Conservation (phyloP, 2,797 vertebrate genomes). For the Anguilla megastoma region DNA sequence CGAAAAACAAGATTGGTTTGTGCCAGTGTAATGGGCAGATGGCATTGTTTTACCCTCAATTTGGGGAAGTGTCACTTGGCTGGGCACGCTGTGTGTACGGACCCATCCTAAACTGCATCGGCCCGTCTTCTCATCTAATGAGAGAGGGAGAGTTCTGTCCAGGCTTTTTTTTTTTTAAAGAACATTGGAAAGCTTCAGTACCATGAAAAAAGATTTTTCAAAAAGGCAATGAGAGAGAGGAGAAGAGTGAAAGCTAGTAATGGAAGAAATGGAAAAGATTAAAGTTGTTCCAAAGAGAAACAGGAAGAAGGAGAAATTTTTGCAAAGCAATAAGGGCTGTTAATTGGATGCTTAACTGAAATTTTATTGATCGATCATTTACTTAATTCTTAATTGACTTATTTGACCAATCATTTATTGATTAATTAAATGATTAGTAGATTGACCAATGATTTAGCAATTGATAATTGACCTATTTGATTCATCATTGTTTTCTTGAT, state of each 20-base stretch:
- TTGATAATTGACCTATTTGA: background rate
- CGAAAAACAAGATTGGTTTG: background rate
- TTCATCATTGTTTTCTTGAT: background rate
- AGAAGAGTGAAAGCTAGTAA: background rate
- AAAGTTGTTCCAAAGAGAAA: background rate
- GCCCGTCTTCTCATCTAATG: background rate
- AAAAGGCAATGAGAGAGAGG: background rate
- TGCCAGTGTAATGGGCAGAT: background rate
- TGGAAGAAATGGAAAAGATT: background rate
- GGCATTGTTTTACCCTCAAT: background rate
- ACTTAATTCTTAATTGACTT: background rate
- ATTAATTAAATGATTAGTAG: background rate
- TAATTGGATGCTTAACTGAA: background rate
- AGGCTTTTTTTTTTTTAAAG: background rate
- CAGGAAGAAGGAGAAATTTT: background rate
- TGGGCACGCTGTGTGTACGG: background rate
- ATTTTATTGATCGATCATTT: background rate
- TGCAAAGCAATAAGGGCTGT: background rate
- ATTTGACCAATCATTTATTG: background rate
- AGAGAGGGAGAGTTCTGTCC: background rate
- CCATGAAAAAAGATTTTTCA: background rate
- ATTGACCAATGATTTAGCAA: background rate
- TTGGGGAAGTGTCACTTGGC: background rate
- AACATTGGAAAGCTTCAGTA: background rate
- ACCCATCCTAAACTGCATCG: background rate